Evolutionary conservation across 2,113 vertebrate genomes (phyloP).

Genomic region (Dasyurus viverrinus): DNA sequence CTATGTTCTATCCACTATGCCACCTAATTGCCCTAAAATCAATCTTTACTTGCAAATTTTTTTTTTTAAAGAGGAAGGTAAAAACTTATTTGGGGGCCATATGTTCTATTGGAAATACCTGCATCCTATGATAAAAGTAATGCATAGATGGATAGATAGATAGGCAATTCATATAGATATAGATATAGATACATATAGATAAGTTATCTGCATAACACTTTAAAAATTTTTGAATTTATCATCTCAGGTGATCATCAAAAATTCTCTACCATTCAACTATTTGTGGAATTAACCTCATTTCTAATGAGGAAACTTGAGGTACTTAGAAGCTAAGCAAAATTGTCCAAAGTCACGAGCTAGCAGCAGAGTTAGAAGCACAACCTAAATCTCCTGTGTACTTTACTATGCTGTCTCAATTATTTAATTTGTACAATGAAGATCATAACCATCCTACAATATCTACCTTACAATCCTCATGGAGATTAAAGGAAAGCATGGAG

Average conservation of each 20-base stretch:
- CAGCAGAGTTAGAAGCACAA: not conserved
- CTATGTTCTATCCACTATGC: not conserved
- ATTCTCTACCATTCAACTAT: not conserved
- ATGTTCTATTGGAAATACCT: not conserved
- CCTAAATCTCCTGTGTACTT: not conserved
- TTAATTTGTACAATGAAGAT: conserved; percentile 17
- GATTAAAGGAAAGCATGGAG: not conserved
- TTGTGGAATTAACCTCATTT: not conserved
- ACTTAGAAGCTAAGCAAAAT: not conserved
- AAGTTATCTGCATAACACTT: not conserved
- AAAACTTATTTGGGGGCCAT: not conserved
- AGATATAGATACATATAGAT: no score
- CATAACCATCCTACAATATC: not conserved
- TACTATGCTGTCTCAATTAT: not conserved
- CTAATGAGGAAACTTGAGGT: not conserved
- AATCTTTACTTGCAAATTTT: not conserved
- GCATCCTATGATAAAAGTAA: not conserved
- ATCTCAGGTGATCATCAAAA: not conserved
- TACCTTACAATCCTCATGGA: not conserved
- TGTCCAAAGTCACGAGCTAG: not conserved
- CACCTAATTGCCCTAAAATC: not conserved
- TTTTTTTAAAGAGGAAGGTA: not conserved
- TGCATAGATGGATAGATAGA: no score
- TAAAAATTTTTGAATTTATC: not conserved
- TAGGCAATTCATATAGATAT: no score